Evolutionary conservation across 2,888 invertebrate genomes (phyloP).

Genomic region (Tetragnatha montana): DNA sequence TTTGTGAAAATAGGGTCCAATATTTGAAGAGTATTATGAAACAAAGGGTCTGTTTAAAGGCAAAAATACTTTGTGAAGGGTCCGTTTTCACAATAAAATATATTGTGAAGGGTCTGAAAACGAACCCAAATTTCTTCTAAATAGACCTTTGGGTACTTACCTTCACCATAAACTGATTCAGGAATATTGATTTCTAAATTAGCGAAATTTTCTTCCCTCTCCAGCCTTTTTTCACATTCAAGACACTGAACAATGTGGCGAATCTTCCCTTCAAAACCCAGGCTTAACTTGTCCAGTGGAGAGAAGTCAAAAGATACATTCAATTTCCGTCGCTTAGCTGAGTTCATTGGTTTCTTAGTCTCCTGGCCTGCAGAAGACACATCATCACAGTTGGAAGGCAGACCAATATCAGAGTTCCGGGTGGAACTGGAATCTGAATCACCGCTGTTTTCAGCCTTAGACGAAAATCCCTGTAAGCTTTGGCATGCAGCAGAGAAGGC

Average conservation of each 20-base stretch:
- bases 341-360: not conserved
- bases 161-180: constrained; percentile 25
- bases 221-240: constrained; percentile 47
- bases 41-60: no score
- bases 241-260: constrained; percentile 50
- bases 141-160: constrained; percentile 32
- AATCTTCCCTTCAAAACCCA: constrained; percentile 58
- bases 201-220: constrained; percentile 45
- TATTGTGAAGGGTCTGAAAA: no score
- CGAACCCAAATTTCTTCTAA: no score
- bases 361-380: constrained; percentile 10
- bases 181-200: constrained; percentile 56
- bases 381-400: not conserved
- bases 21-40: no score
- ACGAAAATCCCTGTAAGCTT: constrained; percentile 16
- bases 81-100: no score
- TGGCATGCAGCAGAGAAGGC: constrained; percentile 24
- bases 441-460: not conserved
- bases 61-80: no score
- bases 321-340: constrained; percentile 5
- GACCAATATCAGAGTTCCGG: not conserved
- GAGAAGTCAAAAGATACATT: constrained; percentile 14
- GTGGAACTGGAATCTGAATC: not conserved
- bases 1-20: no score
- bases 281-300: constrained; percentile 23